phyloP scores from a whole-genome alignment of 2,797 vertebrate species.

The Anas flavirostris region DNA sequence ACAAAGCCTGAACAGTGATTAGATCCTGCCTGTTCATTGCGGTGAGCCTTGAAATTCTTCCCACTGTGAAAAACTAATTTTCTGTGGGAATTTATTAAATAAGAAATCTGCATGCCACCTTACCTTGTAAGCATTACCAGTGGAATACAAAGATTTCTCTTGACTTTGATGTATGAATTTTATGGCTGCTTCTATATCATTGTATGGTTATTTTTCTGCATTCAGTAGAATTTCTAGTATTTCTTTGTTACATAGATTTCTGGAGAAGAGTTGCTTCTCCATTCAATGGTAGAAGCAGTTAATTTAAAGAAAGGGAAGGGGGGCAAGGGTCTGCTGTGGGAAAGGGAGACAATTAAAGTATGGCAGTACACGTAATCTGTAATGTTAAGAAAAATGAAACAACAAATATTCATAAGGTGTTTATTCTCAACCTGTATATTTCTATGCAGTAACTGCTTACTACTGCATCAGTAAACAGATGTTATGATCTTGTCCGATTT shows the following conservation, averaged over 20 bases:
- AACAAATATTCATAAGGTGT: conserved; percentile 29
- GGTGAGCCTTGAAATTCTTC: conserved; percentile 85
- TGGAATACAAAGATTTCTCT: conserved; percentile 79
- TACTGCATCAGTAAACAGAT: background rate
- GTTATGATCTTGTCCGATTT: background rate
- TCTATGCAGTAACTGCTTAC: background rate
- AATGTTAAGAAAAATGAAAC: background rate
- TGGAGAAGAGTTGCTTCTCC: conserved; percentile 20
- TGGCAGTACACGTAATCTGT: background rate
- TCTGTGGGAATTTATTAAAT: conserved; percentile 87
- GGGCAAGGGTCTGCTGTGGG: background rate
- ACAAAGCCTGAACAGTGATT: conserved; percentile 85
- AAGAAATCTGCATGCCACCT: conserved; percentile 85
- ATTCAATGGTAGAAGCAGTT: background rate
- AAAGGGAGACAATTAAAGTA: background rate
- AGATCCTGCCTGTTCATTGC: conserved; percentile 83
- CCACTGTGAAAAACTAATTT: conserved; percentile 89
- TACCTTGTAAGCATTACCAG: conserved; percentile 78
- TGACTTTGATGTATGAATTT: conserved; percentile 78
- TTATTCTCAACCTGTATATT: background rate
- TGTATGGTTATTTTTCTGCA: conserved; percentile 54
- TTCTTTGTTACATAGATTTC: conserved; percentile 34
- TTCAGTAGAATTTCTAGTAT: conserved; percentile 45
- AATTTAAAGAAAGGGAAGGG: background rate
- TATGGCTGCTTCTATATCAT: conserved; percentile 59